Base-by-base conservation (phyloP, 1,140 invertebrate genomes). In the Trichonephila clavipes region DNA sequence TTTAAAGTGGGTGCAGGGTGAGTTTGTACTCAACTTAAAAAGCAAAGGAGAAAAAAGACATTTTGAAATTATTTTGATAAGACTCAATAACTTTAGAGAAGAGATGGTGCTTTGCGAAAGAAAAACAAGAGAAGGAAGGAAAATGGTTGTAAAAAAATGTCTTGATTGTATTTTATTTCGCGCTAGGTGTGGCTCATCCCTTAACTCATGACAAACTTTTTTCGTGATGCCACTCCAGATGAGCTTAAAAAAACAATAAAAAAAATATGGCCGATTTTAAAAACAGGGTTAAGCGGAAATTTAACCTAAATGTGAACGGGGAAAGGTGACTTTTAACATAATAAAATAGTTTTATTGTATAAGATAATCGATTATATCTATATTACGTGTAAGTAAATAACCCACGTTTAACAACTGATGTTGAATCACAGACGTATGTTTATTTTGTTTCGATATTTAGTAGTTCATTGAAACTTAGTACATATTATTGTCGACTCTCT, bases 211-310 rank as follows among this genome's bases (percentile, higher is more conserved):
- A 10, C 19, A 66, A 66, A 66, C 28, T 7, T 14, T 77, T 34
- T 77, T 77, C 72, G 28, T 77, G 72, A 40, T 34, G 28, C 28
- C 18, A 6, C 34, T 34, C 28, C 64, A 24, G 66, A 24, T 12
- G n/a, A 69, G 12, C n/a, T 69, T n/a, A 69, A 69, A 69, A 69
- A 77, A 18, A 34, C 4, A 40, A 77, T 18, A 3, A 77, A 77
- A 77, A 34, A 0, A 5, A 64, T 19, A 19, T 21, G 62, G 18
- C 72, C 28, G 16, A 34, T 77, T 77, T 77, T 77, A 77, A 34
- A 77, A 77, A 77, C 6, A 77, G 72, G 72, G 72, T 77, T 40
- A 77, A 77, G 72, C 24, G 72, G 72, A 34, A 34, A 77, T 18
- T 77, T 77, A 77, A 77, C 72, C 72, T 77, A 40, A 34, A 77